Evolutionary conservation across 1,140 invertebrate genomes (phyloP).

Genomic region (Diorhabda elongata): DNA sequence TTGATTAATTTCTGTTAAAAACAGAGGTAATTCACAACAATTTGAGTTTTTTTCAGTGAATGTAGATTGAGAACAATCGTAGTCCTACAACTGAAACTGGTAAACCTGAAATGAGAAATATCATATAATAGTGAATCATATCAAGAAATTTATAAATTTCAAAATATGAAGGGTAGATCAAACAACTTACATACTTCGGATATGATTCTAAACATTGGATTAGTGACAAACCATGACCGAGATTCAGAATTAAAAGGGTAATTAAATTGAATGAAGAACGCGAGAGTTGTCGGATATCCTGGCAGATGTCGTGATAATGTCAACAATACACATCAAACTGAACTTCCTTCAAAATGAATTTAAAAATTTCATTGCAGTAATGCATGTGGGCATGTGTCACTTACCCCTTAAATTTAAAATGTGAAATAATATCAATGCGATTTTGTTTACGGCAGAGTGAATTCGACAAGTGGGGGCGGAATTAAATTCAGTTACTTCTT

Average conservation of each 20-base stretch:
- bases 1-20: too few relatives aligned
- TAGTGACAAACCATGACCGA: constrained; percentile 16
- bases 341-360: constrained; percentile 38
- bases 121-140: too few relatives aligned
- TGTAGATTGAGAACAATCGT: too few relatives aligned
- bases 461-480: constrained; percentile 35
- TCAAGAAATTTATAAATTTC: too few relatives aligned
- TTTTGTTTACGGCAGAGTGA: constrained; percentile 41
- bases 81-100: too few relatives aligned
- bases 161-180: too few relatives aligned
- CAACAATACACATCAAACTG: constrained; percentile 39
- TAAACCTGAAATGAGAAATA: too few relatives aligned
- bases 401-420: constrained; percentile 38
- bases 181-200: too few relatives aligned
- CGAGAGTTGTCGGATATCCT: constrained; percentile 39
- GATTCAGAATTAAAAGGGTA: constrained; percentile 37
- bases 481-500: constrained; percentile 37
- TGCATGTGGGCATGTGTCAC: constrained; percentile 23
- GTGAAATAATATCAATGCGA: constrained; percentile 42
- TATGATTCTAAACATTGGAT: background rate
- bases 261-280: constrained; percentile 40
- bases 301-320: constrained; percentile 38
- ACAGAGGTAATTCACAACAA: too few relatives aligned
- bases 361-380: constrained; percentile 26
- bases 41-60: too few relatives aligned